Evolutionary conservation across 2,888 invertebrate genomes (phyloP).

Genomic region (Torymus tubicola): DNA sequence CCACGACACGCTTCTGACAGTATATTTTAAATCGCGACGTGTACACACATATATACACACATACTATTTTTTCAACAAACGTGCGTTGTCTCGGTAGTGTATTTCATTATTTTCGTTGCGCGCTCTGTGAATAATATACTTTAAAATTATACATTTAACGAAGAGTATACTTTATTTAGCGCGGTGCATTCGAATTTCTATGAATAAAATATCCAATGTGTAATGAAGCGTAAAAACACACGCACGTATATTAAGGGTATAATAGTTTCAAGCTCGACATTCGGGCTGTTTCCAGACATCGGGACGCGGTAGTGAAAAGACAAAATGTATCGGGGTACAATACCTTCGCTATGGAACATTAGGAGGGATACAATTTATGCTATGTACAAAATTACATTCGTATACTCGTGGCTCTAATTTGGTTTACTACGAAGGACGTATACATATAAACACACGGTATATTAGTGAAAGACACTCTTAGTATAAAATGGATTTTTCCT

Average conservation of each 20-base stretch:
- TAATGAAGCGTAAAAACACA: background rate
- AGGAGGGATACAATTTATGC: too few relatives aligned
- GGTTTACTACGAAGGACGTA: conserved; percentile 38
- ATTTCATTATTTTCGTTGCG: background rate
- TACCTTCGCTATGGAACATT: conserved; percentile 26
- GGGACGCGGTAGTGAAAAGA: conserved; percentile 22
- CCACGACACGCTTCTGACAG: too few relatives aligned
- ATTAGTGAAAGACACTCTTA: conserved; percentile 33
- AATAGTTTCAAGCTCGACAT: conserved; percentile 26
- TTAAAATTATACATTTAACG: background rate
- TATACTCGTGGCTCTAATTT: conserved; percentile 40
- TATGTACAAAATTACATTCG: too few relatives aligned
- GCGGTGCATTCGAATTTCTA: background rate
- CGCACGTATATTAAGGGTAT: too few relatives aligned
- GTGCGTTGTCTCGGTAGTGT: too few relatives aligned
- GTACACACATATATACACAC: too few relatives aligned
- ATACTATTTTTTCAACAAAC: too few relatives aligned
- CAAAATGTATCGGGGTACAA: conserved; percentile 34
- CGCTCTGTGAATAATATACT: background rate
- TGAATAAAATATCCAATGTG: conserved; percentile 17
- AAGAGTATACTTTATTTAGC: too few relatives aligned
- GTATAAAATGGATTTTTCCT: conserved; percentile 34
- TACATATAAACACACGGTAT: background rate
- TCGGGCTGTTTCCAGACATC: conserved; percentile 22
- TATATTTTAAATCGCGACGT: too few relatives aligned